Percentiles rank a stretch among this genome's conserved stretches.
These are phyloP conservation scores for Pomacea canaliculata DNA, from an alignment of 2,888 invertebrate genomes.

Conservation along the genomic window DNA sequence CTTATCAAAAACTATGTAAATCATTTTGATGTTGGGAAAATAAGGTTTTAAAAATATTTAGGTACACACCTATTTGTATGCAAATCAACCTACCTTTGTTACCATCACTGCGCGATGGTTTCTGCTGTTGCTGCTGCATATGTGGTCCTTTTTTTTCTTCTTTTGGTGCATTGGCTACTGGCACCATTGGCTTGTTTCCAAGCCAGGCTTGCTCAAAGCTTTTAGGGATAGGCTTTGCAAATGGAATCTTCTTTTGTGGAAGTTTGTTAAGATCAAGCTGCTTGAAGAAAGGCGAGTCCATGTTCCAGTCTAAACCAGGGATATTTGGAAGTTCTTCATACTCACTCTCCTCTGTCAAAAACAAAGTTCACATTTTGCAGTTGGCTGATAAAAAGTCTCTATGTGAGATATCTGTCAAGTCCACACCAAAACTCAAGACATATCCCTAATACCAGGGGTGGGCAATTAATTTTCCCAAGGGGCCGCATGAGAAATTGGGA, in stretches of 20 bases:
- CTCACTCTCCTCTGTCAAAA: slow-evolving; percentile 28
- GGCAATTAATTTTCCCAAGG: too few relatives aligned
- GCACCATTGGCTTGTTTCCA: slow-evolving; percentile 69
- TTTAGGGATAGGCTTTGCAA: slow-evolving; percentile 94
- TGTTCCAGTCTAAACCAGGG: slow-evolving; percentile 63
- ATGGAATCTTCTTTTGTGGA: slow-evolving; percentile 78
- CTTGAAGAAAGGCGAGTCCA: slow-evolving; percentile 47
- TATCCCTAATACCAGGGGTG: too few relatives aligned
- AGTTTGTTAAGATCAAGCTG: slow-evolving; percentile 37
- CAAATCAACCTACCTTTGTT: too few relatives aligned
- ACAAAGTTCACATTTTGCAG: not conserved
- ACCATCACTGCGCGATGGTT: not conserved
- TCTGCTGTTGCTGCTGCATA: slow-evolving; percentile 22
- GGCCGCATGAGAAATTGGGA: too few relatives aligned
- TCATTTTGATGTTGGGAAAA: too few relatives aligned
- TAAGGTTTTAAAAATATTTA: too few relatives aligned
- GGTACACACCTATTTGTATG: too few relatives aligned
- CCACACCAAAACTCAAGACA: too few relatives aligned
- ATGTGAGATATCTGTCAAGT: too few relatives aligned
- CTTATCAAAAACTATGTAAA: too few relatives aligned
- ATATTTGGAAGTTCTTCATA: slow-evolving; percentile 56
- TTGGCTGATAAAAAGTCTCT: too few relatives aligned
- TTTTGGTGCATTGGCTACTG: slow-evolving; percentile 23
- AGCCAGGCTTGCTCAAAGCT: slow-evolving; percentile 98
- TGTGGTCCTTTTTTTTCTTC: slow-evolving; percentile 2